Evolutionary conservation across 1,140 invertebrate species (phyloP), one percentile per base, ranked within the genome.

Genomic region (Pollicipes pollicipes): DNA sequence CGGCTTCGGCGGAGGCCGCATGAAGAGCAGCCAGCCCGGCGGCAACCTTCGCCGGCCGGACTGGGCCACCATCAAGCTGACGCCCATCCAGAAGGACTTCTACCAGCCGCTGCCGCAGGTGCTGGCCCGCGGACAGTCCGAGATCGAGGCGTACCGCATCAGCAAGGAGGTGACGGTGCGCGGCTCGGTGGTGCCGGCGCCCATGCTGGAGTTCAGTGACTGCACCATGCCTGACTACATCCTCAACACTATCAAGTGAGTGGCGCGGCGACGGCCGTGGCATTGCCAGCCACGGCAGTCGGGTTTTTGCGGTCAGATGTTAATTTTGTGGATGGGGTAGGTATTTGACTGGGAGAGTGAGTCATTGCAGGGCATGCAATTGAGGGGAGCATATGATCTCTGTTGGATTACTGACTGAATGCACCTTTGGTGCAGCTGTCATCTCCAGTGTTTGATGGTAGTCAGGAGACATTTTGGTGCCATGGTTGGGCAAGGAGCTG

Each of bases 71-170:
- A 83, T 86, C 69, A 83, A 87, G 72, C 80, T 97, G 30, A 85
- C 87, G 73, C 87, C 88, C 45, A 95, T 97, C 78, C 84, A 88
- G 72, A 97, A 97, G 81, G 89, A 96, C 81, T 92, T 98, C 77
- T 97, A 97, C 79, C 83, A 86, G 71, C 90, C 93, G 68, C 89
- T 93, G 80, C 83, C 85, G 4, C 87, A 88, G 81, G 87, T 91
- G 27, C 77, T 88, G 63, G 85, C 83, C 58, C 77, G 81, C 75
- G 72, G 74, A 69, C 74, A 73, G 35, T 80, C 81, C 74, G 77
- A 78, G 64, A 73, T 77, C 24, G 75, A 75, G 69, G 70, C 72
- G 30, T 76, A 75, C 68, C 72, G 73, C 71, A 68, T 72, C 67
- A 73, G 74, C 26, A 73, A 76, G 37, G 73, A 78, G 71, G 77